Base-by-base conservation (phyloP, 1,140 invertebrate genomes). In the Theocolax elegans region DNA sequence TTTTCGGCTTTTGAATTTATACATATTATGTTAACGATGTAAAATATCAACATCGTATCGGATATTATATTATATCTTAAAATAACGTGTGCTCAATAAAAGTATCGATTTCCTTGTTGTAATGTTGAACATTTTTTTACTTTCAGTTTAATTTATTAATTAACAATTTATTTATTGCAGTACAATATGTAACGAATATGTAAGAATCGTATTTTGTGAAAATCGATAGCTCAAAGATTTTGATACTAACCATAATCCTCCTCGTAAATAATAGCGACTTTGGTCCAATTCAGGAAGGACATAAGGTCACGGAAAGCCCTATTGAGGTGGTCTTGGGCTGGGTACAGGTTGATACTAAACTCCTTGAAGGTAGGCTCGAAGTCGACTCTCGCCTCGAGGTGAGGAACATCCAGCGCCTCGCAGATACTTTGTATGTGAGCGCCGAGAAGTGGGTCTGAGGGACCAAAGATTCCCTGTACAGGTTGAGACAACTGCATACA, bases 221-320 rank as follows among this genome's bases (percentile, higher is more conserved):
- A n/a, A n/a, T n/a, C n/a, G n/a, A n/a, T n/a, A n/a, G n/a, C n/a
- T n/a, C n/a, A n/a, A n/a, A n/a, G n/a, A n/a, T n/a, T n/a, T n/a
- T n/a, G n/a, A n/a, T 6, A 85, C 87, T 88, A 81, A 94, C 93
- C 92, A 75, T 92, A 91, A 81, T 93, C 91, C 78, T 96, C 93
- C 83, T 98, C 96, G 79, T 97, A 97, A 35, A 98, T 91, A 71
- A 98, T 93, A 0, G 95, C 95, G 74, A 97, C 94, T 84, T 92
- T 91, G 8, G 94, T 96, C 96, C 96, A 98, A 81, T 97, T 96
- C 31, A 97, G 88, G 80, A 94, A 96, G 23, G 89, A 87, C 84
- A 97, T 94, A 49, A 97, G 88, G 79, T 97, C 95, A 65, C 91
- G 89, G 83, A 95, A 95, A 0, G 96, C 95, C 56, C 89, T 87